These are phyloP conservation scores for Lamprotornis superbus DNA, from an alignment of 2,113 vertebrate species.

Conservation along the genomic window DNA sequence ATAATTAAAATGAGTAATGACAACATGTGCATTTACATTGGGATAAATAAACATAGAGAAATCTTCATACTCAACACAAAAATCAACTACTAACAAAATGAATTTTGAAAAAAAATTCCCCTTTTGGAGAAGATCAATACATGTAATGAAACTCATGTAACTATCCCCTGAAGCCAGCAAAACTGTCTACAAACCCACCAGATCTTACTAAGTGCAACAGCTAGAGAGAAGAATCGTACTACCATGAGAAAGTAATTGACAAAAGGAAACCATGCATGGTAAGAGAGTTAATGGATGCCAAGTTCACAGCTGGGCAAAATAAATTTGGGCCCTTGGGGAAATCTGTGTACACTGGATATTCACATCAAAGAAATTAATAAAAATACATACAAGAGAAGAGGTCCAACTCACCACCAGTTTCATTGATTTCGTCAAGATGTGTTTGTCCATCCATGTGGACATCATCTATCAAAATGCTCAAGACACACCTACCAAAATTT, in stretches of 20 bases:
- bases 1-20: background rate
- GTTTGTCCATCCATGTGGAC: background rate
- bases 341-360: background rate
- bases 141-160: background rate
- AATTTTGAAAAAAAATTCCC: background rate
- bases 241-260: background rate
- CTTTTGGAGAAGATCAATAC: background rate
- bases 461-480: accelerated
- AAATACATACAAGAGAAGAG: background rate
- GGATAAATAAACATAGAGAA: background rate
- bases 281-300: background rate
- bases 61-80: background rate
- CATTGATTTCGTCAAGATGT: background rate
- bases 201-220: background rate
- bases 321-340: background rate
- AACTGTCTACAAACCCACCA: background rate
- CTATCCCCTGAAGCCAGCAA: background rate
- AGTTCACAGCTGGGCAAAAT: background rate
- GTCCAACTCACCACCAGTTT: background rate
- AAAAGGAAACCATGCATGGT: background rate
- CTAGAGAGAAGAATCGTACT: background rate
- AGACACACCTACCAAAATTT: background rate
- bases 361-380: background rate
- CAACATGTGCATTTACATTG: background rate
- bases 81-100: background rate